These are phyloP conservation scores for Meteorus sp. DNA, from an alignment of 1,140 invertebrate genomes.

Conservation along the genomic window DNA sequence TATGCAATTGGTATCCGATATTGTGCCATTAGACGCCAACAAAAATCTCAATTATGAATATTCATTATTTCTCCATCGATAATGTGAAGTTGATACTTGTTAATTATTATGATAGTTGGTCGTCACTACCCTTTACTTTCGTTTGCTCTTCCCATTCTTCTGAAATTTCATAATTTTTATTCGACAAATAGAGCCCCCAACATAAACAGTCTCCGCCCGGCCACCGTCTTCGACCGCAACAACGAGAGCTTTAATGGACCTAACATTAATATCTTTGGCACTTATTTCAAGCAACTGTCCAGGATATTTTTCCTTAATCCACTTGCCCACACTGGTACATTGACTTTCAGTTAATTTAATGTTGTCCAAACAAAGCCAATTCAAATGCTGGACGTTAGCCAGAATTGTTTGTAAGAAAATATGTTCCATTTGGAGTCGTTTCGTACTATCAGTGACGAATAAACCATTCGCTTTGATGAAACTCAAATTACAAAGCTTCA, in stretches of 20 bases:
- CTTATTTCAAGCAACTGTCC: slow-evolving; percentile 52
- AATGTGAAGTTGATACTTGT: too few relatives aligned
- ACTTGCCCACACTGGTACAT: slow-evolving; percentile 51
- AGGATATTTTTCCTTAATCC: slow-evolving; percentile 52
- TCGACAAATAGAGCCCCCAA: slow-evolving; percentile 49
- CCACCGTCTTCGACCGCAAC: slow-evolving; percentile 52
- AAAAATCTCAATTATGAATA: too few relatives aligned
- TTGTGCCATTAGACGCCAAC: too few relatives aligned
- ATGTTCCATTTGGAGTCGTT: slow-evolving; percentile 52
- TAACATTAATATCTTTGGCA: slow-evolving; percentile 52
- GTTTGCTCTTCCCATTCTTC: slow-evolving; percentile 40
- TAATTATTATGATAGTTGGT: too few relatives aligned
- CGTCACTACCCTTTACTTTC: slow-evolving; percentile 35
- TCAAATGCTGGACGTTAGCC: slow-evolving; percentile 51
- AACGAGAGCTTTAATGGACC: slow-evolving; percentile 52
- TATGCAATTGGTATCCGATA: too few relatives aligned
- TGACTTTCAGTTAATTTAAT: slow-evolving; percentile 51
- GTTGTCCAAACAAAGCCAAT: slow-evolving; percentile 54
- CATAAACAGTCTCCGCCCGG: slow-evolving; percentile 52
- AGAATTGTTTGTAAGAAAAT: slow-evolving; percentile 52
- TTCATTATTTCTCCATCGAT: too few relatives aligned
- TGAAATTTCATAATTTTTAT: slow-evolving; percentile 45
- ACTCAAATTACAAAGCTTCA: slow-evolving; percentile 51
- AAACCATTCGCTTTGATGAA: slow-evolving; percentile 49
- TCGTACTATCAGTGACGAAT: slow-evolving; percentile 49